Conservation (phyloP, 2,888 invertebrate genomes). For the Loripinus fragilis region DNA sequence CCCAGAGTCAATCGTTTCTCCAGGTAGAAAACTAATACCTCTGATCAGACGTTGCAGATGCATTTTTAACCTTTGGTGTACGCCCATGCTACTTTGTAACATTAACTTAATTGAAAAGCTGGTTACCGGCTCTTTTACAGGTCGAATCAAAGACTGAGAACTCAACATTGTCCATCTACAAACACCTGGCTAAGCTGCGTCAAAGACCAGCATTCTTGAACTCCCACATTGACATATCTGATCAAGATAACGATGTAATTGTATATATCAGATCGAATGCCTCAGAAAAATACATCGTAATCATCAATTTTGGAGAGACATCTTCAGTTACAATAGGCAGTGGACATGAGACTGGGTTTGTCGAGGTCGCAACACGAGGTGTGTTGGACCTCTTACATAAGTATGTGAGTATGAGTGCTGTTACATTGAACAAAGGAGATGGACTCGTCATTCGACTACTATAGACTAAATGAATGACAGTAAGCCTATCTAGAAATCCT, state of each 20-base stretch:
- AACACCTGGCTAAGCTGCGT: background rate
- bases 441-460: background rate
- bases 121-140: background rate
- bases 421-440: background rate
- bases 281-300: background rate
- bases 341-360: background rate
- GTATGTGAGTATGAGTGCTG: background rate
- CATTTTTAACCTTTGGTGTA: no score
- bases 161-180: background rate
- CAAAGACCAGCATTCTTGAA: background rate
- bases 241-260: background rate
- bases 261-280: background rate
- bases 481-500: no score
- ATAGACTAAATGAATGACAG: no score
- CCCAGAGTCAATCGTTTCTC: no score
- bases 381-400: background rate
- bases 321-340: background rate
- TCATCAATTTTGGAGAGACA: conserved; percentile 3
- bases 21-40: no score
- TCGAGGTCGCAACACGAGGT: background rate
- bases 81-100: no score
- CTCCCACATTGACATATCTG: background rate
- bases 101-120: no score
- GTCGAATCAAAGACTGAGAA: background rate
- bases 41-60: no score